Evolutionary conservation across 2,113 vertebrate genomes (phyloP).

Genomic region (Dipodomys merriami): DNA sequence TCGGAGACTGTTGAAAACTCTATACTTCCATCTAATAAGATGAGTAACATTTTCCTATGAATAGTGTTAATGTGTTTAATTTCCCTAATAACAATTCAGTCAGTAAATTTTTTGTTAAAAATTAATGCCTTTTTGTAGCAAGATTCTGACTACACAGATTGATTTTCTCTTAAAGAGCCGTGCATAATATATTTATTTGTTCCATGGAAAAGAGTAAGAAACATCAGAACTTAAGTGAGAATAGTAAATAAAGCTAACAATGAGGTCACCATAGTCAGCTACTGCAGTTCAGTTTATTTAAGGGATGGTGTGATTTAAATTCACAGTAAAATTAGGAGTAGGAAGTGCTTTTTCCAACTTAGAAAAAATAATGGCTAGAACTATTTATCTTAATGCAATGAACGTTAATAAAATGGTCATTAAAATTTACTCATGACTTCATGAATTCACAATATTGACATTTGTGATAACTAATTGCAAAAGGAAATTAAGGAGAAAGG

Average conservation of each 20-base stretch:
- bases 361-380: not conserved
- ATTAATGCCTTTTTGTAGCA: not conserved
- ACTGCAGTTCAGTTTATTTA: not conserved
- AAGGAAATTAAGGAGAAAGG: not conserved
- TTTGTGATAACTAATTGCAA: not conserved
- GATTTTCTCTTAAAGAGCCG: not conserved
- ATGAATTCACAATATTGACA: constrained; percentile 7
- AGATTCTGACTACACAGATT: not conserved
- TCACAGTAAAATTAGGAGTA: not conserved
- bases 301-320: not conserved
- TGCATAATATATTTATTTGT: too few relatives aligned
- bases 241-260: not conserved
- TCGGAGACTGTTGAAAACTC: constrained; percentile 42
- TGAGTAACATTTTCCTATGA: constrained; percentile 42
- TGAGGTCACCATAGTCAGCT: not conserved
- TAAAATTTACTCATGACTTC: constrained; percentile 8
- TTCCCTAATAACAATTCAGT: constrained; percentile 40
- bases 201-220: not conserved
- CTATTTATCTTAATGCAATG: constrained; percentile 16
- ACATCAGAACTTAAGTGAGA: not conserved
- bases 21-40: constrained; percentile 30
- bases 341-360: not conserved
- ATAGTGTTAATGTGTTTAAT: constrained; percentile 66
- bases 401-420: constrained; percentile 10
- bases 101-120: constrained; percentile 14